A percentile compares a stretch with the other conserved stretches of the same genome.
phyloP scores from a whole-genome alignment of 1,140 invertebrate species.

The Portunus trituberculatus region DNA sequence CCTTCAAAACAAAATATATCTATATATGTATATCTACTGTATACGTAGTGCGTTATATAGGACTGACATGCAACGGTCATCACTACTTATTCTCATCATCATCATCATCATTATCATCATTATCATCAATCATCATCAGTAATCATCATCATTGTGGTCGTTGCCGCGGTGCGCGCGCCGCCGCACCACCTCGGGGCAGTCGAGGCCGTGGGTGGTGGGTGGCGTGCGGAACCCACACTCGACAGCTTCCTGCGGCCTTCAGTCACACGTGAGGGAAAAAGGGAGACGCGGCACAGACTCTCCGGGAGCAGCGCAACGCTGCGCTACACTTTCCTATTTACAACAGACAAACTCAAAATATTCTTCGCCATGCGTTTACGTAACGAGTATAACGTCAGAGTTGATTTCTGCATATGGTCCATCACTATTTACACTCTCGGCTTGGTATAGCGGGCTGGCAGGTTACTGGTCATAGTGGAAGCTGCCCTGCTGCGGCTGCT shows the following conservation, averaged over 20 bases:
- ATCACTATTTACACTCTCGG: slow-evolving; percentile 51
- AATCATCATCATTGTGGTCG: not conserved
- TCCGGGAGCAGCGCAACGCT: not conserved
- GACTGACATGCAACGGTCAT: slow-evolving; percentile 47
- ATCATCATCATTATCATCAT: slow-evolving; percentile 9
- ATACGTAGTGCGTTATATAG: not conserved
- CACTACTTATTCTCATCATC: not conserved
- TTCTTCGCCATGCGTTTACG: not conserved
- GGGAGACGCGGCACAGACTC: not conserved
- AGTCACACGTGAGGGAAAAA: not conserved
- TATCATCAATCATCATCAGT: not conserved
- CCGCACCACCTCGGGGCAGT: not conserved
- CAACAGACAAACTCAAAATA: slow-evolving; percentile 44
- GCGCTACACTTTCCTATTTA: slow-evolving; percentile 43
- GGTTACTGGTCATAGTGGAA: slow-evolving; percentile 77
- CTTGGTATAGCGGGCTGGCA: not conserved
- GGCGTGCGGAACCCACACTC: too few relatives aligned
- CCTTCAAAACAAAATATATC: slow-evolving; percentile 30
- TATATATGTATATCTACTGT: slow-evolving; percentile 37
- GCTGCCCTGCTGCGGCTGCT: slow-evolving; percentile 73
- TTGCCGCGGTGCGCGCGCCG: not conserved
- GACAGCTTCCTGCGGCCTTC: not conserved
- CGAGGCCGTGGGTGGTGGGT: too few relatives aligned
- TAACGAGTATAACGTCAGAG: slow-evolving; percentile 46
- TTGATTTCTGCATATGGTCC: slow-evolving; percentile 36